Evolutionary conservation across 2,888 invertebrate genomes (phyloP).

Genomic region (Linnaemya tessellans): DNA sequence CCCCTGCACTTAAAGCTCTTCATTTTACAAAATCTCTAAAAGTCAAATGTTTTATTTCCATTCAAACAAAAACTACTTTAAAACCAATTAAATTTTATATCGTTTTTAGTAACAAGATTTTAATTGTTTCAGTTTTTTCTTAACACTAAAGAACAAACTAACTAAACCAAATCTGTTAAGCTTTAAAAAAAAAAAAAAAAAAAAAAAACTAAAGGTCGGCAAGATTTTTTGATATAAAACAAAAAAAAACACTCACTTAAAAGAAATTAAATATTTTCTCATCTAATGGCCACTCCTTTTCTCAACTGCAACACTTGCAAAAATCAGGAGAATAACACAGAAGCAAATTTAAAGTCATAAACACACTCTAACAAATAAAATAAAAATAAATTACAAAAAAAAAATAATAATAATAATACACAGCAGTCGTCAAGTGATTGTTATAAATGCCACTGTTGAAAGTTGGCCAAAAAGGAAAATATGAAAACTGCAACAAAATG

Average conservation of each 20-base stretch:
- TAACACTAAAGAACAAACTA: neutral
- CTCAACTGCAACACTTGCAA: neutral
- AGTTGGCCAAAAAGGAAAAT: slow-evolving; percentile 34
- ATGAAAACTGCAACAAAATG: slow-evolving; percentile 44
- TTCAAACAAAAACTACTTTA: slow-evolving; percentile 36
- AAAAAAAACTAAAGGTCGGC: neutral
- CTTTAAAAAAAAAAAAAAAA: neutral
- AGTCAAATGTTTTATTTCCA: neutral
- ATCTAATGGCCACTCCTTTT: slow-evolving; percentile 10
- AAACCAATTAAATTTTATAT: slow-evolving; percentile 64
- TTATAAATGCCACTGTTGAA: slow-evolving; percentile 52
- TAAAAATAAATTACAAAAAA: neutral
- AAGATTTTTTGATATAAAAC: neutral
- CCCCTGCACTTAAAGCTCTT: neutral
- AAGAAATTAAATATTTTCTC: slow-evolving; percentile 29
- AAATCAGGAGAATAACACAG: neutral
- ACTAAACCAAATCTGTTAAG: slow-evolving; percentile 14
- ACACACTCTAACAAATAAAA: neutral
- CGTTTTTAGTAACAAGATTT: slow-evolving; percentile 45
- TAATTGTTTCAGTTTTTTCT: slow-evolving; percentile 55
- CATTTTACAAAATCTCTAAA: neutral
- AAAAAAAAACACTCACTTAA: neutral
- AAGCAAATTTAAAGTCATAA: neutral
- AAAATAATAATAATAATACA: neutral
- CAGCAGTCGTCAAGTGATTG: slow-evolving; percentile 47